These are phyloP conservation scores for Heliothis subflexa DNA, from an alignment of 1,140 invertebrate species.

Conservation along the genomic window DNA sequence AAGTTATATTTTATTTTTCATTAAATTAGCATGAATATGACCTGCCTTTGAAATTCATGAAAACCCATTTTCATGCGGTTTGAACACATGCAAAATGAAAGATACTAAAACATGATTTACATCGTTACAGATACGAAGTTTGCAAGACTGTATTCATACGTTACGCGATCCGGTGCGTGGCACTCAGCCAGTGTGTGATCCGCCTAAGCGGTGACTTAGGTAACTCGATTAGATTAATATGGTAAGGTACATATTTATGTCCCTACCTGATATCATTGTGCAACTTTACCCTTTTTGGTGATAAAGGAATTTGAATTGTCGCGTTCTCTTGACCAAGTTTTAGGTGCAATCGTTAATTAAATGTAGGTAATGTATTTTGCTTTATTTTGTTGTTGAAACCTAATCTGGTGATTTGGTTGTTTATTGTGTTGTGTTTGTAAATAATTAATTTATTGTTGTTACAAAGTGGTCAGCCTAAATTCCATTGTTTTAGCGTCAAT, in stretches of 20 bases:
- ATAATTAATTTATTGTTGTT: constrained; percentile 1
- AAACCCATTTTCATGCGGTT: no score
- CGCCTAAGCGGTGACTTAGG: background rate
- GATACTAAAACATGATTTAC: no score
- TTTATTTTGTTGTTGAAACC: constrained; percentile 2
- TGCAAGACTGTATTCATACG: no score
- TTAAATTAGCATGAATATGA: no score
- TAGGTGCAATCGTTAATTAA: constrained; percentile 11
- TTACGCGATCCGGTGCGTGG: no score
- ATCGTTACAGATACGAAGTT: no score
- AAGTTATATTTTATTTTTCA: no score
- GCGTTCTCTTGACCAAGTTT: constrained; percentile 4
- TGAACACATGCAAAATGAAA: no score
- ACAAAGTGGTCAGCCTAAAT: background rate
- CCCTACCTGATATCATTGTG: background rate
- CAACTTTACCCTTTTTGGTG: constrained; percentile 8
- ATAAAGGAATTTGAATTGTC: constrained; percentile 33
- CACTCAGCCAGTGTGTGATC: no score
- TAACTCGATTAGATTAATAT: constrained; percentile 10
- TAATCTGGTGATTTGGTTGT: constrained; percentile 2
- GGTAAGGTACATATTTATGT: constrained; percentile 17
- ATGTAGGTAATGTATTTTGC: background rate
- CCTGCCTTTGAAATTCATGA: no score
- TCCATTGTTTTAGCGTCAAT: background rate
- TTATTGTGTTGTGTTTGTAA: constrained; percentile 8